Base-by-base conservation (phyloP, 1,140 invertebrate species). In the Dendrolimus punctatus region DNA sequence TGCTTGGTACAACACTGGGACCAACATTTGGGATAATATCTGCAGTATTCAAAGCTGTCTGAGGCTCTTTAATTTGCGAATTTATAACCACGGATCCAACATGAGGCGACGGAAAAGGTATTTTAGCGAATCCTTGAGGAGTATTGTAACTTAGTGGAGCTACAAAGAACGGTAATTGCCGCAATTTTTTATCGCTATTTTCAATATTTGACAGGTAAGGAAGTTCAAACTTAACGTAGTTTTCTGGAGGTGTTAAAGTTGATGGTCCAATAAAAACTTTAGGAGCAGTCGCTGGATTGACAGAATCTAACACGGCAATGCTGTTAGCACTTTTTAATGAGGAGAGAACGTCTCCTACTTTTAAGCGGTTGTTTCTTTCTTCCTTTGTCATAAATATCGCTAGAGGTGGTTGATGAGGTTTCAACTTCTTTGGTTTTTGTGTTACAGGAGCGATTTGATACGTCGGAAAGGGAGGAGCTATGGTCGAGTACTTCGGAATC, bases 61-160 rank as follows among this genome's bases (percentile, higher is more conserved):
- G 66, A 46, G 8, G 62, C 36, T 86, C 82, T 43, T 66, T 82
- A 7, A 85, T 85, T 50, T 74, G 72, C 7, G 74, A 85, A 62
- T 91, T 93, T 2, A 95, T 88, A 2, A 95, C 92, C 8, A 95
- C 93, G 1, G 94, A 95, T 4, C 94, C 94, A 4, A 95, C 94
- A 74, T 95, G 94, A 2, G 94, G 94, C 0, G 93, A 91, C 1
- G 94, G 94, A 68, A 95, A 91, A 0, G 93, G 91, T 53, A 95
- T 95, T 78, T 95, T 95, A 0, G 93, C 92, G 70, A 94, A 95
- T 8, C 94, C 94, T 8, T 90, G 85, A 0, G 94, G 94, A 36
- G 94, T 92, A 61, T 93, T 92, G 62, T 95, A 95, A 64, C 93
- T 95, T 6, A 95, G 71, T 2, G 94, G 94, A 4, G 94, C 94